Evolutionary conservation across 92 coral and sea anemone species (phyloP).

Genomic region (Epizoanthus illoricatus): DNA sequence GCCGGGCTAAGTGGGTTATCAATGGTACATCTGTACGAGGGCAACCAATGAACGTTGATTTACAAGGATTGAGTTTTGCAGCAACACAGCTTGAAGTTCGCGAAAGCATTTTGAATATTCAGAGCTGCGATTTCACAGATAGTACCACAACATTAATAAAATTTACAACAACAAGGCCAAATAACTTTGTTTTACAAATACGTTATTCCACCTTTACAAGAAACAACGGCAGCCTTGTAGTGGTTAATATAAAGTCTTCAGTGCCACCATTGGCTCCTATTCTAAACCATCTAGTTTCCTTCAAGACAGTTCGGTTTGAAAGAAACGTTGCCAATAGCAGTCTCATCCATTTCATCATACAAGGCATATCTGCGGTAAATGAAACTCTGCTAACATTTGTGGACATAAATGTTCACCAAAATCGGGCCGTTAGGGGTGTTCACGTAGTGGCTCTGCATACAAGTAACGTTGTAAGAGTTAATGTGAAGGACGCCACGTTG

Average conservation of each 20-base stretch:
- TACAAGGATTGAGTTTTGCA: background rate
- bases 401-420: background rate
- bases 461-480: background rate
- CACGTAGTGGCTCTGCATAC: background rate
- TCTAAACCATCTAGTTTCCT: background rate
- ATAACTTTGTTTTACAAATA: background rate
- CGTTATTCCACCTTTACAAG: background rate
- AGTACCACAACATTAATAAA: background rate
- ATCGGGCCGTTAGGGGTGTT: background rate
- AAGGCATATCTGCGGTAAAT: background rate
- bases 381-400: background rate
- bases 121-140: background rate
- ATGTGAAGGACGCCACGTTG: background rate
- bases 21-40: background rate
- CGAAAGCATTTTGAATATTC: constrained; percentile 1
- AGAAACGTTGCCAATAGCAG: background rate
- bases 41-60: background rate
- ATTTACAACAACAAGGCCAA: background rate
- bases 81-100: background rate
- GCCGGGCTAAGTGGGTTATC: background rate
- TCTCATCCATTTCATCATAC: background rate
- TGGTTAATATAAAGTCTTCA: background rate
- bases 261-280: background rate
- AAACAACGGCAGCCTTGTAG: constrained; percentile 16
- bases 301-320: background rate